A percentile compares a stretch with the other conserved stretches of the same genome.
Conservation (phyloP, 2,797 vertebrate genomes). For the Enoplosus armatus region DNA sequence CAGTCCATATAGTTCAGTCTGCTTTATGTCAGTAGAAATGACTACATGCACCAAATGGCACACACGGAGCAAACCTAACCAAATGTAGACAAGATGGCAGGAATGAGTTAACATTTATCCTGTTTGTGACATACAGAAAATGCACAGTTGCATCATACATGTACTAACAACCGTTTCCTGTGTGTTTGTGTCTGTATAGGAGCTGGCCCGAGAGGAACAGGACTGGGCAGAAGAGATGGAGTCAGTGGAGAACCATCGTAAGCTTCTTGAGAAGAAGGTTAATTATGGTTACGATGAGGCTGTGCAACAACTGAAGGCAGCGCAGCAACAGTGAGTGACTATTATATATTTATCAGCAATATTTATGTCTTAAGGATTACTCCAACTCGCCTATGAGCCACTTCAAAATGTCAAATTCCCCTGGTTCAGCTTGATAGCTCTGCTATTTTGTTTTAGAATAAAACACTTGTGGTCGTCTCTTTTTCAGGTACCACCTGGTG, state of each 20-base stretch:
- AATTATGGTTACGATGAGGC: conserved; percentile 81
- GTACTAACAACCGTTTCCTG: not conserved
- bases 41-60: not conserved
- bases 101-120: not conserved
- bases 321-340: conserved; percentile 84
- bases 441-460: not conserved
- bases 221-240: conserved; percentile 83
- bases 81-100: not conserved
- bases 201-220: conserved; percentile 80
- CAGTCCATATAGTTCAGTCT: too few species aligned
- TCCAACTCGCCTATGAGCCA: not conserved
- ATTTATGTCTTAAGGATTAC: not conserved
- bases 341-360: not conserved
- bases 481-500: conserved; percentile 84
- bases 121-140: not conserved
- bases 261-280: conserved; percentile 83
- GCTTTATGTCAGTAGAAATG: not conserved
- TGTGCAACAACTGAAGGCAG: conserved; percentile 82
- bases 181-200: conserved; percentile 69
- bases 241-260: conserved; percentile 79
- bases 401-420: not conserved
- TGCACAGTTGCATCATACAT: not conserved
- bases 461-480: not conserved
- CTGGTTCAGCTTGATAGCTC: not conserved
- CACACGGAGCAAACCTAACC: not conserved